Percentiles rank a stretch among this genome's conserved stretches.
These are phyloP conservation scores for Ctenosaura bakeri DNA, from an alignment of 2,797 vertebrate genomes.

Conservation along the genomic window DNA sequence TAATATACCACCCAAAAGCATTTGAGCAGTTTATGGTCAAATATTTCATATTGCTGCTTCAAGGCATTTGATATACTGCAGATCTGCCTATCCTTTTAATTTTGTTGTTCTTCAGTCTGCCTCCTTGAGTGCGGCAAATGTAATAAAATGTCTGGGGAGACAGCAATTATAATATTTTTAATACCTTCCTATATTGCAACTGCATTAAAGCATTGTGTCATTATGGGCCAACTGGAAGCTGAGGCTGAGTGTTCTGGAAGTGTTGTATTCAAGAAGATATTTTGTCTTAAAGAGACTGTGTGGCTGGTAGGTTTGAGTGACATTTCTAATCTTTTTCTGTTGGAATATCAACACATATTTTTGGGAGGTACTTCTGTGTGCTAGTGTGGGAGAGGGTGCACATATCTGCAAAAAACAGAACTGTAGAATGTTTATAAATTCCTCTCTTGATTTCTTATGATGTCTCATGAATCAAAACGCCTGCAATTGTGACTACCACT, in stretches of 20 bases:
- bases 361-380: not conserved
- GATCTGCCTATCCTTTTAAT: slow-evolving; percentile 51
- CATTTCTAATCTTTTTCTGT: slow-evolving; percentile 45
- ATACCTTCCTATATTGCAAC: slow-evolving; percentile 47
- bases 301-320: slow-evolving; percentile 48
- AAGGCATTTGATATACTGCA: slow-evolving; percentile 28
- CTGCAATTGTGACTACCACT: slow-evolving; percentile 75
- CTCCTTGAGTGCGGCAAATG: slow-evolving; percentile 26
- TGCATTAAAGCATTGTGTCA: slow-evolving; percentile 33
- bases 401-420: not conserved
- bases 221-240: slow-evolving; percentile 21
- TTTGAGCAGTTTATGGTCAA: slow-evolving; percentile 34
- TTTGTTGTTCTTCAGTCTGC: slow-evolving; percentile 14
- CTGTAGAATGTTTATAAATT: slow-evolving; percentile 68
- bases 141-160: slow-evolving; percentile 36
- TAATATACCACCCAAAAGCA: slow-evolving; percentile 18
- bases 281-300: slow-evolving; percentile 37
- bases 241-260: slow-evolving; percentile 36
- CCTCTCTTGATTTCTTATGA: slow-evolving; percentile 70
- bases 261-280: slow-evolving; percentile 46
- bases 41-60: slow-evolving; percentile 15
- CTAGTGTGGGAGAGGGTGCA: too few relatives aligned
- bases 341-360: slow-evolving; percentile 59
- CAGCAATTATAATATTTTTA: slow-evolving; percentile 50
- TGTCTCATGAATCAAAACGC: slow-evolving; percentile 71